Conservation (phyloP, 2,888 invertebrate species). For the Apoderus coryli region DNA sequence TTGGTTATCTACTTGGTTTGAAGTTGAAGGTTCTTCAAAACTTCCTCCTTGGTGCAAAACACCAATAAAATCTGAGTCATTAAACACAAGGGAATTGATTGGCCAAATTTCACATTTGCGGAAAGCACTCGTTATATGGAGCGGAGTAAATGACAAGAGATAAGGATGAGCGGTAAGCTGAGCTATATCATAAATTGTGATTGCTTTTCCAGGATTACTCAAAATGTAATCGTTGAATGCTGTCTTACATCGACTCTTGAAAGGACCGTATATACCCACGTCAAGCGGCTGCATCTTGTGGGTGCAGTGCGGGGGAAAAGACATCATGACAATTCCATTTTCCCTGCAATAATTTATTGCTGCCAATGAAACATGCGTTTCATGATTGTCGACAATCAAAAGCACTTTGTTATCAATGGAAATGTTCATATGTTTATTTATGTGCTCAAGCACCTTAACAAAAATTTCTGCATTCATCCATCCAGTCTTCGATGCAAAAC, state of each 20-base stretch:
- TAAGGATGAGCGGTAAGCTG: slow-evolving; percentile 10
- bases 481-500: slow-evolving; percentile 12
- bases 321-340: slow-evolving; percentile 8
- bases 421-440: neutral
- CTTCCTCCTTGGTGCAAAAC: no score
- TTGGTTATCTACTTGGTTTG: no score
- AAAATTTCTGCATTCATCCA: slow-evolving; percentile 14
- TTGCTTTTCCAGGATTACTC: slow-evolving; percentile 14
- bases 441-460: slow-evolving; percentile 1
- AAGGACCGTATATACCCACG: slow-evolving; percentile 11
- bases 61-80: slow-evolving; percentile 3
- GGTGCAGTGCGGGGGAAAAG: slow-evolving; percentile 9
- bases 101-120: slow-evolving; percentile 4
- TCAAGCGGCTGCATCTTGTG: slow-evolving; percentile 14
- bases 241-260: slow-evolving; percentile 10
- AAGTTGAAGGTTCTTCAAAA: no score
- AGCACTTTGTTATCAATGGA: slow-evolving; percentile 3
- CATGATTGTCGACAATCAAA: slow-evolving; percentile 9
- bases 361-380: slow-evolving; percentile 6
- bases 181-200: slow-evolving; percentile 15
- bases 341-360: slow-evolving; percentile 7
- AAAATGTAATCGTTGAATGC: slow-evolving; percentile 12
- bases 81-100: slow-evolving; percentile 2
- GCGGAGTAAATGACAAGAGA: slow-evolving; percentile 10
- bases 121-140: slow-evolving; percentile 17